These are phyloP conservation scores for Podargus strigoides DNA, from an alignment of 2,797 vertebrate species.

Conservation along the genomic window DNA sequence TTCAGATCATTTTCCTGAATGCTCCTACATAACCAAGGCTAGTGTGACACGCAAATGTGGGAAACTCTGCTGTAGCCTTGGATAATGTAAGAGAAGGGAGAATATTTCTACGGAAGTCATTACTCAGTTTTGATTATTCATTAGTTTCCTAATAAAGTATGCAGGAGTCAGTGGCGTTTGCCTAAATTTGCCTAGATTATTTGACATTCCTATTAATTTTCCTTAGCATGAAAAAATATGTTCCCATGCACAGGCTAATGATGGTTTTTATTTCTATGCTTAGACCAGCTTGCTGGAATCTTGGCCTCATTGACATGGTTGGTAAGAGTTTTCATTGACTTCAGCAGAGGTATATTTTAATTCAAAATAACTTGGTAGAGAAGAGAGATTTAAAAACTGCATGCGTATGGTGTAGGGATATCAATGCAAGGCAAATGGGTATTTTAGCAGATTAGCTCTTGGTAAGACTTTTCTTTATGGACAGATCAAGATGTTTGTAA, in stretches of 20 bases:
- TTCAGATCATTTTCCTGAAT: not conserved
- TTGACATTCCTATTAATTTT: not conserved
- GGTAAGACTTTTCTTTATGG: not conserved
- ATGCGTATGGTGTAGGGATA: not conserved
- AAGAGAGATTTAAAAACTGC: not conserved
- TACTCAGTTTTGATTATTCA: not conserved
- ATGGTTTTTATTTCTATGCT: not conserved
- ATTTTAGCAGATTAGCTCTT: not conserved
- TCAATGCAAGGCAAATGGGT: not conserved
- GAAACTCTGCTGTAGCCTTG: not conserved
- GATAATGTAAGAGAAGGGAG: not conserved
- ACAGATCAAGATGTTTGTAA: not conserved
- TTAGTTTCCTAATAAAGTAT: not conserved
- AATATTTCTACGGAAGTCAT: constrained; percentile 4
- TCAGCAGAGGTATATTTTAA: not conserved
- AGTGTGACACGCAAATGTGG: not conserved
- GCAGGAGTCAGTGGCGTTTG: not conserved
- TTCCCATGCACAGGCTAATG: not conserved
- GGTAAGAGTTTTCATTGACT: not conserved
- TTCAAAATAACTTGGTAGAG: not conserved
- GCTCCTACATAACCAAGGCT: not conserved
- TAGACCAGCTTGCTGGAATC: not conserved
- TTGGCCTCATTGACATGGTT: not conserved
- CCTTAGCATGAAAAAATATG: not conserved
- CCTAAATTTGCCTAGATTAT: not conserved